These are phyloP conservation scores for Cardiocondyla obscurior DNA, from an alignment of 1,140 invertebrate genomes.

Conservation along the genomic window DNA sequence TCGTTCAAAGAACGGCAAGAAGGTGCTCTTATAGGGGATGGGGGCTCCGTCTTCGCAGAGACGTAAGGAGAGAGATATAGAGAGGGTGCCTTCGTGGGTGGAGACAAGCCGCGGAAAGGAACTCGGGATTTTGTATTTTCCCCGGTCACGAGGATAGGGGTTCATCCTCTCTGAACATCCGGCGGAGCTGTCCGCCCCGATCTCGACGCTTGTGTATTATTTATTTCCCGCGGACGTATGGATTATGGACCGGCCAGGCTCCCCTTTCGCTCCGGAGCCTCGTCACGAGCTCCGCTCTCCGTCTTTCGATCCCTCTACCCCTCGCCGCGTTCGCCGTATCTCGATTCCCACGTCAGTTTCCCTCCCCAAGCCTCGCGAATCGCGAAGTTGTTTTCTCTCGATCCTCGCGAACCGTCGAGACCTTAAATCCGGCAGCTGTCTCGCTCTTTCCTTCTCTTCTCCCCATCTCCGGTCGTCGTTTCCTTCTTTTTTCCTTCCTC, in stretches of 20 bases:
- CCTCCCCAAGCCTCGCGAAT: slow-evolving; percentile 20
- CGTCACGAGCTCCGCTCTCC: not conserved
- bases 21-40: not conserved
- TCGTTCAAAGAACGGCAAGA: slow-evolving; percentile 49
- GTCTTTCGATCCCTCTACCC: not conserved
- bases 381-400: slow-evolving; percentile 41
- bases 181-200: slow-evolving; percentile 19
- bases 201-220: slow-evolving; percentile 71
- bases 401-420: slow-evolving; percentile 35
- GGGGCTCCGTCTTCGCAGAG: not conserved
- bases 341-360: not conserved
- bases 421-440: slow-evolving; percentile 33
- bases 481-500: not conserved
- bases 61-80: slow-evolving; percentile 3
- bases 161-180: slow-evolving; percentile 58
- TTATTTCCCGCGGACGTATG: slow-evolving; percentile 72
- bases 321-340: not conserved
- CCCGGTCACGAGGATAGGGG: slow-evolving; percentile 32
- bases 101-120: not conserved
- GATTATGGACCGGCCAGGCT: slow-evolving; percentile 64
- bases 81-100: not conserved
- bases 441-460: not conserved
- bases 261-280: not conserved
- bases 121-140: slow-evolving; percentile 55
- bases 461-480: not conserved